phyloP scores from a whole-genome alignment of 2,888 invertebrate species.

The Parnassius orleans region DNA sequence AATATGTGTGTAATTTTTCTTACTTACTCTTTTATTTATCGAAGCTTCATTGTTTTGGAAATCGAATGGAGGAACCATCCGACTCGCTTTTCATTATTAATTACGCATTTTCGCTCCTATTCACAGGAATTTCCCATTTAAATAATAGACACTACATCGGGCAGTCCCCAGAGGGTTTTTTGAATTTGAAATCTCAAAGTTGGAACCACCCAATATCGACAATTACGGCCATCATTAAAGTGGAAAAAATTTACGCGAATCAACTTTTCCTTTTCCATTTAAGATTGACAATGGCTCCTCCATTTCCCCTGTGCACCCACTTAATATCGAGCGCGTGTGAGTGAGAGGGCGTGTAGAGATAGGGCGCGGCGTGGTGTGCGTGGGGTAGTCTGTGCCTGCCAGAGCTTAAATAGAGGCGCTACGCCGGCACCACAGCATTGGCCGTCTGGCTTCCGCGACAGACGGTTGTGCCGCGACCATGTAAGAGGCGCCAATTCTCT shows the following conservation, averaged over 20 bases:
- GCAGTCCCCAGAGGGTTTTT: slow-evolving; percentile 30
- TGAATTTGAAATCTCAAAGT: slow-evolving; percentile 26
- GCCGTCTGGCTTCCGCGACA: slow-evolving; percentile 56
- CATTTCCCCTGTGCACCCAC: slow-evolving; percentile 68
- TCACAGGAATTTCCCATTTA: slow-evolving; percentile 29
- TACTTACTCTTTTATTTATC: slow-evolving; percentile 54
- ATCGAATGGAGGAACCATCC: slow-evolving; percentile 3
- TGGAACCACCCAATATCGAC: slow-evolving; percentile 49
- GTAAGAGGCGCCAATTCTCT: slow-evolving; percentile 58
- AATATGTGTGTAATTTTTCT: slow-evolving; percentile 65
- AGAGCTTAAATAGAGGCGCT: slow-evolving; percentile 52
- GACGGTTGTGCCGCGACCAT: slow-evolving; percentile 54
- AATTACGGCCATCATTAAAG: slow-evolving; percentile 70
- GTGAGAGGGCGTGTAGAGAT: slow-evolving; percentile 35
- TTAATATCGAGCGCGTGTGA: slow-evolving; percentile 46
- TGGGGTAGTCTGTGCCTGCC: slow-evolving; percentile 32
- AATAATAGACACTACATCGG: slow-evolving; percentile 25
- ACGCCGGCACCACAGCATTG: slow-evolving; percentile 50
- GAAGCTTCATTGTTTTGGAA: slow-evolving; percentile 42
- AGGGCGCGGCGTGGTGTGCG: slow-evolving; percentile 37
- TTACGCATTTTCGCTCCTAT: slow-evolving; percentile 37
- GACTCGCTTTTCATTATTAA: slow-evolving; percentile 20
- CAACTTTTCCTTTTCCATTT: slow-evolving; percentile 71
- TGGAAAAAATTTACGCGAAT: slow-evolving; percentile 67
- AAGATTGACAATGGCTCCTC: slow-evolving; percentile 68